These are phyloP conservation scores for Sycophila texana DNA, from an alignment of 2,888 invertebrate genomes.

Conservation along the genomic window DNA sequence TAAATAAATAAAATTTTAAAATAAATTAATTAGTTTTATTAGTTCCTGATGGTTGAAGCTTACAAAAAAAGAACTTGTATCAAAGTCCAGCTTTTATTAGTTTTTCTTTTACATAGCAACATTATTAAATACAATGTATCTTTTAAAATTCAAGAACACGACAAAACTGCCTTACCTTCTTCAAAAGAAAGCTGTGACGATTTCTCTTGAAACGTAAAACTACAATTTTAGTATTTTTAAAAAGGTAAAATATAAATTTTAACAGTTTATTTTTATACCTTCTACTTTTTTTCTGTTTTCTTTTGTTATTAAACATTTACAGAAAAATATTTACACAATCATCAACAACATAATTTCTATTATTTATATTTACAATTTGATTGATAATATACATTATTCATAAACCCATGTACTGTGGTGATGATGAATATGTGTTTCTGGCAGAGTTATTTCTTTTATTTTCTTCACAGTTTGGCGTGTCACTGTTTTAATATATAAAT, in stretches of 20 bases:
- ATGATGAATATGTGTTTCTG: constrained; percentile 71
- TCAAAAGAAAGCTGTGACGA: constrained; percentile 37
- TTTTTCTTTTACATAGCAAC: constrained; percentile 50
- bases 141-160: constrained; percentile 12
- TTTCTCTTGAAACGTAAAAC: too few species aligned
- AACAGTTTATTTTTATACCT: constrained; percentile 9
- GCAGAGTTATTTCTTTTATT: constrained; percentile 68
- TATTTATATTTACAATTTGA: constrained; percentile 50
- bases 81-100: constrained; percentile 67
- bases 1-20: constrained; percentile 68
- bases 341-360: constrained; percentile 45
- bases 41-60: background rate
- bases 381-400: constrained; percentile 61
- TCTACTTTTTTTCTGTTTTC: constrained; percentile 34
- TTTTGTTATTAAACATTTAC: constrained; percentile 44
- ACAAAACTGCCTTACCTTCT: constrained; percentile 14
- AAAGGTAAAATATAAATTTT: constrained; percentile 43
- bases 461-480: constrained; percentile 69
- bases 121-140: constrained; percentile 23
- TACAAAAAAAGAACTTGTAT: constrained; percentile 52
- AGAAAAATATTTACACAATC: constrained; percentile 46
- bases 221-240: background rate
- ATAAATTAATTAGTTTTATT: constrained; percentile 24
- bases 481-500: constrained; percentile 63
- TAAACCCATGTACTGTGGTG: constrained; percentile 74